Conservation (phyloP, 2,888 invertebrate species). For the Gymnosoma rotundatum region DNA sequence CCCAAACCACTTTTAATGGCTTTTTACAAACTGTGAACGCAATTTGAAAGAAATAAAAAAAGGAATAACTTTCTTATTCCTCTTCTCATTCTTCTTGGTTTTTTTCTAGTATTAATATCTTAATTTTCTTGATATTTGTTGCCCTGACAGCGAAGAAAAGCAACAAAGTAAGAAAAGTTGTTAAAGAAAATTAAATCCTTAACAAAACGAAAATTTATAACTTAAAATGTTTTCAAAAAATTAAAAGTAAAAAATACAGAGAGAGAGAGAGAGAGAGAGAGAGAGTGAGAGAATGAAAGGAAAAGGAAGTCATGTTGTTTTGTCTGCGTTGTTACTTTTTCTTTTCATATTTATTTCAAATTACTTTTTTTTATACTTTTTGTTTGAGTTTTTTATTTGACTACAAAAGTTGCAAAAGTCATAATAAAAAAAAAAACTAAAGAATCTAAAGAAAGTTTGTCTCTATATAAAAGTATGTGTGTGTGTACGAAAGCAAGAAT, state of each 20-base stretch:
- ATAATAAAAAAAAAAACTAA: slow-evolving; percentile 10
- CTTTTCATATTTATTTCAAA: slow-evolving; percentile 52
- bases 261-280: neutral
- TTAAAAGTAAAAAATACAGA: neutral
- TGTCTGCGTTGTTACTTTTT: slow-evolving; percentile 21
- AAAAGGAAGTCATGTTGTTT: slow-evolving; percentile 41
- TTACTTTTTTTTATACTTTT: slow-evolving; percentile 38
- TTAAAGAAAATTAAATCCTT: slow-evolving; percentile 63
- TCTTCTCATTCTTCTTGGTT: slow-evolving; percentile 10
- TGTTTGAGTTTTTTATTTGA: slow-evolving; percentile 56
- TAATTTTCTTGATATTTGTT: slow-evolving; percentile 50
- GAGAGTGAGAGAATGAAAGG: neutral
- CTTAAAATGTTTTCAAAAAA: slow-evolving; percentile 20
- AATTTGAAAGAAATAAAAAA: slow-evolving; percentile 49
- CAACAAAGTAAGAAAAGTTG: slow-evolving; percentile 38
- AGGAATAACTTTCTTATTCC: slow-evolving; percentile 29
- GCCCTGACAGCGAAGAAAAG: slow-evolving; percentile 30
- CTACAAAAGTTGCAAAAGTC: slow-evolving; percentile 34
- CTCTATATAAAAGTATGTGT: neutral
- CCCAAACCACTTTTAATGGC: slow-evolving; percentile 32
- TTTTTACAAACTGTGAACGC: slow-evolving; percentile 26
- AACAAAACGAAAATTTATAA: slow-evolving; percentile 50
- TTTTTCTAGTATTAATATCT: slow-evolving; percentile 24
- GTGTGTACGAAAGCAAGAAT: neutral
- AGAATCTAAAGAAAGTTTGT: slow-evolving; percentile 14